Percentiles rank a stretch among this genome's conserved stretches.
These are phyloP conservation scores for Trematocara unimaculatum DNA, from an alignment of 2,113 vertebrate species.

Conservation along the genomic window DNA sequence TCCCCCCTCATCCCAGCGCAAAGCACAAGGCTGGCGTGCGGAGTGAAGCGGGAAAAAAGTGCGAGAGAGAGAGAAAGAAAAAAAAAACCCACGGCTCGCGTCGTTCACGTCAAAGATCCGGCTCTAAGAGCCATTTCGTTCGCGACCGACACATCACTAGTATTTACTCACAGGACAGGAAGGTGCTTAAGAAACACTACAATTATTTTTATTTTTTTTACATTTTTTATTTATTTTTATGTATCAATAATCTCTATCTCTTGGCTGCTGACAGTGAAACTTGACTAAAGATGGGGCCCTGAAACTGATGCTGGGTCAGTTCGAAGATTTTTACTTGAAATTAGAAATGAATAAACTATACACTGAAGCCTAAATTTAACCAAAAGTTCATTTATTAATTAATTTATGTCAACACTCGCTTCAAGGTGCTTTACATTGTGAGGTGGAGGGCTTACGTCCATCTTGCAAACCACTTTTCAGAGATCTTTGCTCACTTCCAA, in stretches of 20 bases:
- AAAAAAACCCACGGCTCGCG: too few relatives aligned
- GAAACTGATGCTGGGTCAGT: neutral
- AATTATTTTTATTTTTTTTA: neutral
- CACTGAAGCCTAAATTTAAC: neutral
- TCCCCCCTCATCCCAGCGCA: too few relatives aligned
- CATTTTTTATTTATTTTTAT: fast-evolving
- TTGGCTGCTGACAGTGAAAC: neutral
- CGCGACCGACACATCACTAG: too few relatives aligned
- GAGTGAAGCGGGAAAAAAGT: too few relatives aligned
- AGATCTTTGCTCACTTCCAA: neutral
- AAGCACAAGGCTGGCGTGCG: too few relatives aligned
- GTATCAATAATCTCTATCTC: fast-evolving
- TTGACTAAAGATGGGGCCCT: too few relatives aligned
- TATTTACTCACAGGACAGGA: neutral
- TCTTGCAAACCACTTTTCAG: too few relatives aligned
- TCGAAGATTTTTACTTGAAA: neutral
- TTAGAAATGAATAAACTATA: neutral
- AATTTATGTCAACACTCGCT: neutral
- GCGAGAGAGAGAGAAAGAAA: too few relatives aligned
- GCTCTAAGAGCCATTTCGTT: too few relatives aligned
- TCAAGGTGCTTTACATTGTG: neutral
- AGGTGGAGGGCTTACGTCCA: neutral
- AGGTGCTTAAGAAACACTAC: fast-evolving
- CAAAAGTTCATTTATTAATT: neutral
- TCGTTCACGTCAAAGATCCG: too few relatives aligned